phyloP scores from a whole-genome alignment of 2,888 invertebrate genomes.

The Eristalinus aeneus region DNA sequence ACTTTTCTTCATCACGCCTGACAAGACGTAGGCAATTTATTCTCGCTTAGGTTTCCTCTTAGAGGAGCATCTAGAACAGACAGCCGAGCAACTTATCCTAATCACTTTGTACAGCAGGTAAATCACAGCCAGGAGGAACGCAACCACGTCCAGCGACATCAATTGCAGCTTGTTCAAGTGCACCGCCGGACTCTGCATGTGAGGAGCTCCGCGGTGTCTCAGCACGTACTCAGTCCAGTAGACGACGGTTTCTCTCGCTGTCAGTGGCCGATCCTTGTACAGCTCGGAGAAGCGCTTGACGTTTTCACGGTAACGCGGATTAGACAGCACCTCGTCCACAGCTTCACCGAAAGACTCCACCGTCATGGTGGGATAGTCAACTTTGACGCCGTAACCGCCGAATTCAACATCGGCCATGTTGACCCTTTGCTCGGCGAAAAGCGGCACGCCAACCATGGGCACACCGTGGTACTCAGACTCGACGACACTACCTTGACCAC shows the following conservation, averaged over 20 bases:
- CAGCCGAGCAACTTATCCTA: constrained; percentile 12
- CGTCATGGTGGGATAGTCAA: constrained; percentile 70
- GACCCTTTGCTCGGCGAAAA: constrained; percentile 89
- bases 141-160: constrained; percentile 81
- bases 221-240: constrained; percentile 83
- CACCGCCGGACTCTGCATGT: constrained; percentile 81
- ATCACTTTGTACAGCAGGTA: constrained; percentile 36
- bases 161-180: constrained; percentile 80
- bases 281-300: constrained; percentile 80
- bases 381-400: constrained; percentile 81
- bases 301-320: constrained; percentile 73
- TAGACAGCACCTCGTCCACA: constrained; percentile 73
- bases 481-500: constrained; percentile 87
- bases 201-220: constrained; percentile 81
- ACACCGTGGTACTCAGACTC: constrained; percentile 90
- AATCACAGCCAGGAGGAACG: constrained; percentile 65
- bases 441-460: constrained; percentile 87
- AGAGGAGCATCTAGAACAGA: constrained; percentile 31
- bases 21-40: constrained; percentile 2
- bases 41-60: constrained; percentile 45
- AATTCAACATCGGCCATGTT: constrained; percentile 88
- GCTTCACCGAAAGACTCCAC: constrained; percentile 69
- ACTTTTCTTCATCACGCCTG: not conserved
- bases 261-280: constrained; percentile 82
- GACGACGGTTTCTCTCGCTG: constrained; percentile 81